Evolutionary conservation across 2,888 invertebrate species (phyloP).

Genomic region (Drosophila subsilvestris): DNA sequence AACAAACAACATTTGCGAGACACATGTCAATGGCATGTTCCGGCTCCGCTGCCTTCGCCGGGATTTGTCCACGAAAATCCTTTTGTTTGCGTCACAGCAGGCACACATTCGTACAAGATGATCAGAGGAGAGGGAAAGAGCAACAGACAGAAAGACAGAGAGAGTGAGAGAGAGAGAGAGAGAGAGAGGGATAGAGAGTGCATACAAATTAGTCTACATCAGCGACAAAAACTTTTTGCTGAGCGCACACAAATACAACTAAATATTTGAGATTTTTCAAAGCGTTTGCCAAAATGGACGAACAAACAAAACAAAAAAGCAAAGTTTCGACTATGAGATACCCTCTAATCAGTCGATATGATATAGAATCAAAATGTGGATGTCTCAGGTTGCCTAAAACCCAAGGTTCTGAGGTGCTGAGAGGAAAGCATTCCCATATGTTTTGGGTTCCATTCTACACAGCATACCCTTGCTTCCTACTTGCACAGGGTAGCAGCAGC

Average conservation of each 20-base stretch:
- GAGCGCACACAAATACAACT: conserved; percentile 32
- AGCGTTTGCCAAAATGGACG: conserved; percentile 20
- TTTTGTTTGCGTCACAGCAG: conserved; percentile 53
- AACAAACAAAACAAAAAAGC: conserved; percentile 13
- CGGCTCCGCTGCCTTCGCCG: conserved; percentile 35
- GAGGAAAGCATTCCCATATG: no score
- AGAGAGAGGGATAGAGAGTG: conserved; percentile 15
- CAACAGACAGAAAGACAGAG: conserved; percentile 1
- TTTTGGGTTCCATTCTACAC: not conserved
- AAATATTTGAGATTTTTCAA: conserved; percentile 49
- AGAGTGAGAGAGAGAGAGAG: conserved; percentile 9
- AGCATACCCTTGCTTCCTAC: not conserved
- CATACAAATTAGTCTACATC: conserved; percentile 58
- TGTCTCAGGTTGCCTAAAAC: no score
- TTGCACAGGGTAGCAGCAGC: conserved; percentile 2
- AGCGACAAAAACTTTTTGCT: conserved; percentile 46
- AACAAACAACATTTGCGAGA: conserved; percentile 71
- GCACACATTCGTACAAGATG: conserved; percentile 4
- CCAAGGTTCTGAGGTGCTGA: no score
- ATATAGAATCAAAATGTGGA: no score
- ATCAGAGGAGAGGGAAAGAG: not conserved
- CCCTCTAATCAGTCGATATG: not conserved
- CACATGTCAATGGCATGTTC: conserved; percentile 78
- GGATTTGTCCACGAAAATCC: conserved; percentile 45
- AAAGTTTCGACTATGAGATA: not conserved